Evolutionary conservation across 2,797 vertebrate genomes (phyloP).

Genomic region (Vespertilio murinus): DNA sequence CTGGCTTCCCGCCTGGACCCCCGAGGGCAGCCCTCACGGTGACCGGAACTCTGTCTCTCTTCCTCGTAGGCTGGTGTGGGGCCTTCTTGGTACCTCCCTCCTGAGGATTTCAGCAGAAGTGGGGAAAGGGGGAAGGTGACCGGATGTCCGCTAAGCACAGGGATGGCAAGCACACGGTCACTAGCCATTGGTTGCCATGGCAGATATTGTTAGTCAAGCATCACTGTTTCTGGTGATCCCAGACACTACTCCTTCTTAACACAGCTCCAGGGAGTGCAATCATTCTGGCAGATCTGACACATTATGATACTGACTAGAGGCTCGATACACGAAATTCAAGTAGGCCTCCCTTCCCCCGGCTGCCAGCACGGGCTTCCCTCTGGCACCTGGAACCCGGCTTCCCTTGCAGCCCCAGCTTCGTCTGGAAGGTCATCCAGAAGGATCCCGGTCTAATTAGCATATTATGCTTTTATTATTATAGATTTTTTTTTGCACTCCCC

Average conservation of each 20-base stretch:
- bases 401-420: no score
- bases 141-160: not conserved
- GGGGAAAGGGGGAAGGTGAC: not conserved
- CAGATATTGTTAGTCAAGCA: not conserved
- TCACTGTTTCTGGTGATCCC: not conserved
- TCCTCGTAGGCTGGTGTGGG: not conserved
- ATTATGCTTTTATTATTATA: no score
- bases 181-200: not conserved
- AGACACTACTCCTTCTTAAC: not conserved
- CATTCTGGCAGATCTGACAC: not conserved
- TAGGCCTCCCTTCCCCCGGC: no score
- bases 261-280: not conserved
- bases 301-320: not conserved
- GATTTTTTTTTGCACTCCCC: not conserved
- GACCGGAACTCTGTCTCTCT: constrained; percentile 35
- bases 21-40: constrained; percentile 62
- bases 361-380: no score
- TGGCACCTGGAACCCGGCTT: no score
- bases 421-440: no score
- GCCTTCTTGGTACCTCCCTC: not conserved
- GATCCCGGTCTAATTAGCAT: no score
- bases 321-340: no score
- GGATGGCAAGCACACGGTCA: not conserved
- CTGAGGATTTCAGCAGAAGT: not conserved
- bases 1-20: constrained; percentile 77